A percentile compares a stretch with the other conserved stretches of the same genome.
Evolutionary conservation across 2,113 vertebrate species (phyloP).

Genomic region (Charina bottae): DNA sequence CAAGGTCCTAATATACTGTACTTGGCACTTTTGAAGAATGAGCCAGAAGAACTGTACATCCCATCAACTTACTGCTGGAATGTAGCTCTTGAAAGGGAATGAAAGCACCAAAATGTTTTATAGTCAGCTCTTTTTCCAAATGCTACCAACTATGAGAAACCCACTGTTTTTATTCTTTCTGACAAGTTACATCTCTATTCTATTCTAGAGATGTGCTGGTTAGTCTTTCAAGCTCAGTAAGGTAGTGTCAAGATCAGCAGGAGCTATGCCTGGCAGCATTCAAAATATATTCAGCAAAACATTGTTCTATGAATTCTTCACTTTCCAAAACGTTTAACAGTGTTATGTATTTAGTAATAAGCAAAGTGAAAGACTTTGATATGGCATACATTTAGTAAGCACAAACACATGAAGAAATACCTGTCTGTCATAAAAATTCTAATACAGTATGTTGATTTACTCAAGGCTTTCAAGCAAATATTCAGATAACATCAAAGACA

Average conservation of each 20-base stretch:
- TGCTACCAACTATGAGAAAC: background rate
- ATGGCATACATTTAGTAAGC: background rate
- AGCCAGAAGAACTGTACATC: background rate
- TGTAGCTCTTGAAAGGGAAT: background rate
- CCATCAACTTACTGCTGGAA: background rate
- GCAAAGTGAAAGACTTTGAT: slow-evolving; percentile 16
- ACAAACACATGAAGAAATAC: background rate
- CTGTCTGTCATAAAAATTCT: background rate
- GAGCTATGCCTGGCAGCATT: slow-evolving; percentile 3
- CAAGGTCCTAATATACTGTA: background rate
- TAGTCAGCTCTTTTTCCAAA: background rate
- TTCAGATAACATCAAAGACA: slow-evolving; percentile 29
- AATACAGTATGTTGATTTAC: background rate
- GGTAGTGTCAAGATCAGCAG: slow-evolving; percentile 3
- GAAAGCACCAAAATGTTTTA: background rate
- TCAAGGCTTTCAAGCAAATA: slow-evolving; percentile 15
- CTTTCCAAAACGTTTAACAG: background rate
- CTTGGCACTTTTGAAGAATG: background rate
- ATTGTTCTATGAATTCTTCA: slow-evolving; percentile 16
- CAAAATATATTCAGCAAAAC: slow-evolving; percentile 20
- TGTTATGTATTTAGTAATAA: slow-evolving; percentile 17
- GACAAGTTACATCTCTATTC: background rate
- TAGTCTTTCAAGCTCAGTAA: slow-evolving; percentile 13
- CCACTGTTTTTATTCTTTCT: background rate
- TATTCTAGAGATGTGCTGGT: background rate